Evolutionary conservation across 64 coral and sea anemone species (phyloP), one percentile per base, ranked within the genome.

Genomic region (Pachyseris speciosa): DNA sequence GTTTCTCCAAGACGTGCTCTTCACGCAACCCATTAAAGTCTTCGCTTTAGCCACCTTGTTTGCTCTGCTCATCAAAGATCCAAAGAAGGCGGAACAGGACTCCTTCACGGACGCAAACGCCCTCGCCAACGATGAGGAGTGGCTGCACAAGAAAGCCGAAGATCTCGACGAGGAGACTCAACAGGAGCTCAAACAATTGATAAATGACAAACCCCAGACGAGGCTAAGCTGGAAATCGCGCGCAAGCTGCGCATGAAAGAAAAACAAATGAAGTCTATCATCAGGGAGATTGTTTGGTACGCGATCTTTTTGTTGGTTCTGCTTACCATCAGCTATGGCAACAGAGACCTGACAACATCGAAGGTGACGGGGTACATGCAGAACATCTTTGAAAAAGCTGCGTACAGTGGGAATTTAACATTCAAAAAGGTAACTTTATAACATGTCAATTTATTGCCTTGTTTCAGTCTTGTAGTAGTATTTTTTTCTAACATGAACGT

Each of bases 181-280:
- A n/a, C 19, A 5, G 4, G 58, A 61, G 3, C 40, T 94, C 20
- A 94, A 94, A 47, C 84, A 84, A 43, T 30, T 90, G 15, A 94
- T 94, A 24, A 86, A 48, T 10, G 80, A 86, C 36, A 83, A 86
- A 7, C 94, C 94, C 94, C 89, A 16, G 84, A 83, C 43, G 89
- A 92, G 42, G 94, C 84, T 1, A 74, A 96, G 51, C 67, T 96
- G 9, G 84, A 92, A 26, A 84, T 84, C 20, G 84, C 77, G 1
- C 84, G 94, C 12, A 64, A 96, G 43, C 84, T 88, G 25, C 73
- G 94, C 0, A 83, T 83, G 83, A 96, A 96, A 50, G 73, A 91
- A 64, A 96, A 92, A 36, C 83, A 91, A 24, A 96, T 96, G 94
- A 64, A 87, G 22, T 70, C 88, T 15, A 91, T 96, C 24, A 92